Conservation (phyloP, 2,888 invertebrate genomes). For the Trilocha varians region DNA sequence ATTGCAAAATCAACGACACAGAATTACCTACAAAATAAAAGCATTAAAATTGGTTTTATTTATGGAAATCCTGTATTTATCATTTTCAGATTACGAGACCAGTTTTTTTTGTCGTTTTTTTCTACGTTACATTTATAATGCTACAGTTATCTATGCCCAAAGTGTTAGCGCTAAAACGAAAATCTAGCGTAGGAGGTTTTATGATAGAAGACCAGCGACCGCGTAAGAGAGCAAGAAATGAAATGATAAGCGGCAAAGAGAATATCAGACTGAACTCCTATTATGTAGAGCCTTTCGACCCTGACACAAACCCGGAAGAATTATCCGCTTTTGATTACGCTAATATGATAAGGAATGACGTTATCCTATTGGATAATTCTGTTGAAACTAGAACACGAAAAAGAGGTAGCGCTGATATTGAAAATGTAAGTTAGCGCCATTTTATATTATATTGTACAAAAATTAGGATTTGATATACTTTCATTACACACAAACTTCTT, state of each 20-base stretch:
- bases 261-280: conserved; percentile 28
- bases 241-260: conserved; percentile 28
- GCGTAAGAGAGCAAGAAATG: conserved; percentile 34
- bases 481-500: no score
- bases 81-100: conserved; percentile 38
- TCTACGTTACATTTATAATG: conserved; percentile 32
- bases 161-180: conserved; percentile 32
- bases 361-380: conserved; percentile 54
- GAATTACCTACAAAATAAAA: no score
- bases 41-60: no score
- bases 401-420: conserved; percentile 49
- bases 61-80: no score
- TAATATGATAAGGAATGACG: conserved; percentile 56
- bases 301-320: conserved; percentile 35
- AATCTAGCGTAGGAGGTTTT: conserved; percentile 36
- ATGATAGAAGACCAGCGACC: conserved; percentile 43
- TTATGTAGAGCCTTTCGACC: conserved; percentile 25
- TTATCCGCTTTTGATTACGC: conserved; percentile 56
- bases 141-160: conserved; percentile 38
- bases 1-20: no score
- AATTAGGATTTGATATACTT: no score
- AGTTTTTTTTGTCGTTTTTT: conserved; percentile 27
- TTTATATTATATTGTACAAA: no score
- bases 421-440: conserved; percentile 43
- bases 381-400: conserved; percentile 57